These are phyloP conservation scores for Sterna hirundo DNA, from an alignment of 2,113 vertebrate genomes.

Conservation along the genomic window DNA sequence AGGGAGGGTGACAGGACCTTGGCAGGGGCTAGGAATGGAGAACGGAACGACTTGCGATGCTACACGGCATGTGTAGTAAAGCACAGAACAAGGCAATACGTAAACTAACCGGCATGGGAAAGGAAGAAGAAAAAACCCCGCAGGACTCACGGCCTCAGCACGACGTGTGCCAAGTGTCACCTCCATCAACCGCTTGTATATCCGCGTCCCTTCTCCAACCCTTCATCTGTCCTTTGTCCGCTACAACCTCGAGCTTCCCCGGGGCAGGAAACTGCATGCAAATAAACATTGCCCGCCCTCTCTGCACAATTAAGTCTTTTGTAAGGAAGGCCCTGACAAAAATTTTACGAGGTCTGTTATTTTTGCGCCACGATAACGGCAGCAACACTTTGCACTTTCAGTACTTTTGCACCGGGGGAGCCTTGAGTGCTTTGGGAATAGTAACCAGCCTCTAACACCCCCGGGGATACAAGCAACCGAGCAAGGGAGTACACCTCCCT, in stretches of 20 bases:
- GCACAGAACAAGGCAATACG: not conserved
- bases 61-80: not conserved
- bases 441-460: not conserved
- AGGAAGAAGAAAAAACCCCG: not conserved
- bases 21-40: not conserved
- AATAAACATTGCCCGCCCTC: not conserved
- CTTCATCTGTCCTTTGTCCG: not conserved
- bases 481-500: not conserved
- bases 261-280: constrained; percentile 36
- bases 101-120: not conserved
- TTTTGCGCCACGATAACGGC: not conserved
- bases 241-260: not conserved
- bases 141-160: not conserved
- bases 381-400: not conserved
- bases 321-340: not conserved
- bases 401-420: not conserved
- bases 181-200: not conserved
- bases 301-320: not conserved
- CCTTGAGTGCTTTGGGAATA: not conserved
- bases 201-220: not conserved
- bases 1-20: not conserved
- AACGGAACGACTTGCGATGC: not conserved
- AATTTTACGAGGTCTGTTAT: not conserved
- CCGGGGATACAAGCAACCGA: not conserved
- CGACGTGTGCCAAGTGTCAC: constrained; percentile 1